Base-by-base conservation (phyloP, 2,113 vertebrate species). In the Trematomus loennbergii region DNA sequence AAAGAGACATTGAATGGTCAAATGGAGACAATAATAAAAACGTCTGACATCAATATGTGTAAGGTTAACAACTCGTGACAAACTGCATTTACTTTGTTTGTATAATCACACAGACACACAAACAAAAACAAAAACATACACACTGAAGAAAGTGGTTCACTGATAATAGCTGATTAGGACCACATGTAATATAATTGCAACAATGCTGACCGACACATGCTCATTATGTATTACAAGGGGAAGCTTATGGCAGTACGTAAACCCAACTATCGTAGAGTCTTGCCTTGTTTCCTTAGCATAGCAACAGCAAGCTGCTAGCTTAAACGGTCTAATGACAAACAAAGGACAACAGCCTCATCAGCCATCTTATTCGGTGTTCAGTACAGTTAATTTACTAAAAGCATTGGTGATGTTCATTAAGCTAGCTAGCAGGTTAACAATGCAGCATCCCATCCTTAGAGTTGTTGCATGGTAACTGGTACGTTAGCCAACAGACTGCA, bases 281-380 rank as follows among this genome's bases (percentile, higher is more conserved):
- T 17, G 22, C 11, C 15, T 53, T 20, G 60, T 82, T 87, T 90
- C 77, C 71, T 62, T 90, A 86, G 71, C 87, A 72, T 78, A 81
- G 69, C 64, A 68, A 45, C 45, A 57, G 29, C 55, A 58, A 48
- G 53, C 25, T 70, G 84, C 53, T 83, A 80, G 61, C 78, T 20
- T 60, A 20, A 7, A 33, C 33, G 29, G 40, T 17, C 60, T 62
- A 78, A 71, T 76, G 67, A 70, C 73, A 82, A 81, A 85, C 83
- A 82, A 73, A 81, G 80, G 78, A 74, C 82, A 82, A 43, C 20
- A 48, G 20, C 50, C 18, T 46, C 62, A 59, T 50, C 58, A 69
- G 63, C 75, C 77, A 76, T 86, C 82, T 82, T 72, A 64, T 46
- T 61, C n/a, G 15, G 12, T 20, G 2, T 50, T 16, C 3, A 22